These are phyloP conservation scores for Watsonalla binaria DNA, from an alignment of 2,888 invertebrate genomes.

Conservation along the genomic window DNA sequence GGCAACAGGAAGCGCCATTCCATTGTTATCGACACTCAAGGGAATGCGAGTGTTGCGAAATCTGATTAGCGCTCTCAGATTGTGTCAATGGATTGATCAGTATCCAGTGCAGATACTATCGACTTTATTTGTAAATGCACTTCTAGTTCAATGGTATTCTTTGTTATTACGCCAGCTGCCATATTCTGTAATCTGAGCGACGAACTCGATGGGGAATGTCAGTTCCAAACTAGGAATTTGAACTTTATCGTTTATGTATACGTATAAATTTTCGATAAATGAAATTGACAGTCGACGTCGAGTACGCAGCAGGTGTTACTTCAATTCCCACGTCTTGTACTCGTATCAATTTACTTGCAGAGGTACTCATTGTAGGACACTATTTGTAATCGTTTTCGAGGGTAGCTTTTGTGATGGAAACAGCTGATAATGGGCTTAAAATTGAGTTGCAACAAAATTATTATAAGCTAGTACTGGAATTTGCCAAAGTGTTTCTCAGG, in stretches of 20 bases:
- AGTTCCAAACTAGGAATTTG: too few species aligned
- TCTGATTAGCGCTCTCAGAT: background rate
- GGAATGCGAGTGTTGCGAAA: constrained; percentile 1
- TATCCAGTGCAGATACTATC: background rate
- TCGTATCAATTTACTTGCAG: background rate
- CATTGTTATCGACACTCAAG: constrained; percentile 1
- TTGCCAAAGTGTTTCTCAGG: too few species aligned
- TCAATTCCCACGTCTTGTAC: background rate
- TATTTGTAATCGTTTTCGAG: too few species aligned
- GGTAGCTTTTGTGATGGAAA: too few species aligned
- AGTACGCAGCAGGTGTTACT: background rate
- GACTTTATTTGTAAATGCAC: background rate
- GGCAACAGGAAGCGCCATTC: background rate
- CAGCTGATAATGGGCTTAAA: too few species aligned
- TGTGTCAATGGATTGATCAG: background rate
- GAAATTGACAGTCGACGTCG: too few species aligned
- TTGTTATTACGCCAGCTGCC: background rate
- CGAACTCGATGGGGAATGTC: too few species aligned
- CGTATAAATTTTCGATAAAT: too few species aligned
- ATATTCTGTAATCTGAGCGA: background rate
- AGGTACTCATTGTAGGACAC: background rate
- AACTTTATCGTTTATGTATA: too few species aligned
- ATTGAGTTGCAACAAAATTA: too few species aligned
- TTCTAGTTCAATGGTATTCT: background rate
- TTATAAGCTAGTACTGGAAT: too few species aligned